Evolutionary conservation across 2,797 vertebrate species (phyloP), one percentile per base, ranked within the genome.

Genomic region (Rhincodon typus): DNA sequence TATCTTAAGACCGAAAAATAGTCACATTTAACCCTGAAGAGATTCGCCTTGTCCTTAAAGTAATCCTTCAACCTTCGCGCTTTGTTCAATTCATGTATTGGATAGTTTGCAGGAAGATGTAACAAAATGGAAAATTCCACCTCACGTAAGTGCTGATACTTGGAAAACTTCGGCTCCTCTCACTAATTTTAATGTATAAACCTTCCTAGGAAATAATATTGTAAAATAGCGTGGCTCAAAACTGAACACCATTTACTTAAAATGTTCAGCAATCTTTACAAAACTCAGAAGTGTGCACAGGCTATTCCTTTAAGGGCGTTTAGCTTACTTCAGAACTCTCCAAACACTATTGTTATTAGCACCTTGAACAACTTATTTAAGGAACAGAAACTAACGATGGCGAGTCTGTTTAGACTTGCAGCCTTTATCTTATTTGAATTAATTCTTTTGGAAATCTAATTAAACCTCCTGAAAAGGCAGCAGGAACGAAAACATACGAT

Each of bases 341-440:
- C 42, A 50, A 90, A 62, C 30, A 69, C 46, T 15, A 74, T 50
- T 53, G 42, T 53, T 15, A 46, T 50, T 70, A 72, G 42, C 94
- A 70, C 46, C 69, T 74, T 72, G 30, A 94, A 94, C 67, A 94
- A 94, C 67, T 53, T 74, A 70, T 46, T 94, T 74, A 94, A 46
- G 46, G 23, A 69, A 74, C 46, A 53, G 19, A 27, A 90, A 74
- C 94, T 30, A 95, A 72, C 74, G 62, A 67, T 42, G n/a, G 90
- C 62, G 62, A 38, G 90, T 77, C 74, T 94, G 38, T 94, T 94
- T 19, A 7, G 70, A 77, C 70, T 95, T 95, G 94, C 23, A 77
- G 62, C 69, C n/a, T 94, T 70, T 21, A 94, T 53, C 38, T 94
- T 74, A 70, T n/a, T 95, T 95, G 42, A 74, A 13, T 74, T 46